These are phyloP conservation scores for Vollenhovia emeryi DNA, from an alignment of 1,140 invertebrate genomes.

Conservation along the genomic window DNA sequence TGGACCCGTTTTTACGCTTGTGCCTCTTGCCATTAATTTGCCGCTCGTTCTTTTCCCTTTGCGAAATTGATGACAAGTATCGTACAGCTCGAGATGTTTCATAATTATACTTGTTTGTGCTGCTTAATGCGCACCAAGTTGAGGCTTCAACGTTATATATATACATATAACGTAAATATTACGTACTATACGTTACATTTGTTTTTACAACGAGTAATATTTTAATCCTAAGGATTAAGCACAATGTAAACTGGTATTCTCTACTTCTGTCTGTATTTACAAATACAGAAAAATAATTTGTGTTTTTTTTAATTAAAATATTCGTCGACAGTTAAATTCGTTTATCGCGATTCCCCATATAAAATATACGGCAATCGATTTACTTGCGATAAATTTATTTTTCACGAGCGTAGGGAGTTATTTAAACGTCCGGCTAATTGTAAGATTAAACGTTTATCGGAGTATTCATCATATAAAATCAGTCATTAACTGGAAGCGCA, in stretches of 20 bases:
- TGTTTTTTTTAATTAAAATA: background rate
- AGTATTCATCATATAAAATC: background rate
- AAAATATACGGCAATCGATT: background rate
- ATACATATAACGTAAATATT: background rate
- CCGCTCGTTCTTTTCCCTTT: background rate
- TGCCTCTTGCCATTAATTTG: conserved; percentile 10
- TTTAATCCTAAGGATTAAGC: background rate
- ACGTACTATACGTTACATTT: background rate
- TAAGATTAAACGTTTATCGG: background rate
- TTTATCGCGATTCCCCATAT: background rate
- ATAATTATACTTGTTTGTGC: background rate
- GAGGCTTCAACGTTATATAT: background rate
- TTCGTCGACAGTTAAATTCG: background rate
- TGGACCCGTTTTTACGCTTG: conserved; percentile 14
- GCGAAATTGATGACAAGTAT: background rate
- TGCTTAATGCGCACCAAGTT: background rate
- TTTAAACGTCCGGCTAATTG: background rate
- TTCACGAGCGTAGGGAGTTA: background rate
- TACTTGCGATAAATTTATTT: background rate
- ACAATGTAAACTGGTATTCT: background rate
- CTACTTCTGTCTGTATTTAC: background rate
- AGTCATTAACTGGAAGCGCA: background rate
- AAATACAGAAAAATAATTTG: background rate
- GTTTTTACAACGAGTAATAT: background rate
- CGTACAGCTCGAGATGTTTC: background rate